Evolutionary conservation across 2,113 vertebrate genomes (phyloP), one percentile per base, ranked within the genome.

Genomic region (Heliornis fulica): DNA sequence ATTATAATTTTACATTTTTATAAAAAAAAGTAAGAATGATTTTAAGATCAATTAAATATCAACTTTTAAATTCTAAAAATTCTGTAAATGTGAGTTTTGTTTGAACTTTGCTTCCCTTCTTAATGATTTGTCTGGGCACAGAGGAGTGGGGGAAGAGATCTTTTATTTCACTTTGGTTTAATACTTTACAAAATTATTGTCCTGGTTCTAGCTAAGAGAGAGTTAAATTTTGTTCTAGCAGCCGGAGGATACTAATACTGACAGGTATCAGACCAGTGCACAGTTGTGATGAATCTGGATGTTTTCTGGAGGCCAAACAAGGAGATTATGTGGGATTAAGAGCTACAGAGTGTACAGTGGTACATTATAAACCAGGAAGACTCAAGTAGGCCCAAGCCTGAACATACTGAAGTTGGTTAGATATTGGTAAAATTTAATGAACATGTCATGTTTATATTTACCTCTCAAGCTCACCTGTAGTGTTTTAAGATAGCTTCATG

Each of bases 101-200:
- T 48, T 74, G 7, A n/a, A 17, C 2, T 46, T 48, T 29, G 0
- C 22, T 54, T 38, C 6, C 0, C 9, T 53, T 46, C 56, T 12
- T 5, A 66, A n/a, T 43, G 1, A 34, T 40, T 40, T 54, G 0
- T 29, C 23, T 43, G 9, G 40, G 7, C 4, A 10, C 45, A 45
- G n/a, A 31, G 20, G 46, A n/a, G 46, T 46, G 20, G 46, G 46
- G 45, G 46, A 34, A 34, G 8, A 36, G 6, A 10, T 4, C 0
- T 19, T 90, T 45, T 17, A 0, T 61, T 56, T 38, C 15, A 20
- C 16, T 50, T 65, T 28, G 1, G 29, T 71, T 63, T 26, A 54
- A 29, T 36, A 4, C 3, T 34, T 64, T 34, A 77, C 6, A 59
- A 54, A 59, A 41, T 2, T 0, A 3, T 84, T 74, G n/a, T n/a